Base-by-base conservation (phyloP, 2,888 invertebrate genomes). In the Plutella xylostella region DNA sequence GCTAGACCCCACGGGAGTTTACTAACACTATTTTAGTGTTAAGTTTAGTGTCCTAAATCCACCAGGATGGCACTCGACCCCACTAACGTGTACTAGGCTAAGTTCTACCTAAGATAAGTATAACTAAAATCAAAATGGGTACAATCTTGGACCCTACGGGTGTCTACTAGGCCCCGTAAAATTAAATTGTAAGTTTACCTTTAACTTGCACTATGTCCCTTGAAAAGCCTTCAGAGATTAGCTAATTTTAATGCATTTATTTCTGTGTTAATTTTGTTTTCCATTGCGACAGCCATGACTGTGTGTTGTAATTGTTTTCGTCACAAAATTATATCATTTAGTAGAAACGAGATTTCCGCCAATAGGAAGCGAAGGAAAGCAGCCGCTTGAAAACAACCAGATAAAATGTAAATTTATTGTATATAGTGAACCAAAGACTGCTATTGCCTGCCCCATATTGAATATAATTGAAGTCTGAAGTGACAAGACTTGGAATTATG, bases 351-450 rank as follows among this genome's bases (percentile, higher is more conserved):
- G 55, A 70, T 77, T 50, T 72, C 79, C 12, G 74, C 76, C 25
- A 79, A 79, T 45, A 70, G 80, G 48, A 80, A 77, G 50, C 76
- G 74, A 48, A 79, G 73, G 71, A 79, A 80, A 77, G 20, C 22
- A 40, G 15, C 9, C 25, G n/a, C 11, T 7, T 37, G 18, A 5
- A n/a, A 15, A 37, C 31, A 18, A 9, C 5, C 11, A 11, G 11
- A 35, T n/a, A 34, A n/a, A 18, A 17, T 47, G 47, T 48, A 45
- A 31, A 61, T 65, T n/a, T 59, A 61, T 19, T 73, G 71, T 75
- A 71, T 49, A 67, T 77, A 74, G 68, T 67, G 62, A 72, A 71
- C 83, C 83, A 80, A 83, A 83, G 83, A 83, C 82, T 78, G 74
- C 61, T 56, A 61, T 59, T 65, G 66, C 67, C 71, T 68, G 65